phyloP scores from a whole-genome alignment of 2,797 vertebrate genomes.

The Pampus argenteus region DNA sequence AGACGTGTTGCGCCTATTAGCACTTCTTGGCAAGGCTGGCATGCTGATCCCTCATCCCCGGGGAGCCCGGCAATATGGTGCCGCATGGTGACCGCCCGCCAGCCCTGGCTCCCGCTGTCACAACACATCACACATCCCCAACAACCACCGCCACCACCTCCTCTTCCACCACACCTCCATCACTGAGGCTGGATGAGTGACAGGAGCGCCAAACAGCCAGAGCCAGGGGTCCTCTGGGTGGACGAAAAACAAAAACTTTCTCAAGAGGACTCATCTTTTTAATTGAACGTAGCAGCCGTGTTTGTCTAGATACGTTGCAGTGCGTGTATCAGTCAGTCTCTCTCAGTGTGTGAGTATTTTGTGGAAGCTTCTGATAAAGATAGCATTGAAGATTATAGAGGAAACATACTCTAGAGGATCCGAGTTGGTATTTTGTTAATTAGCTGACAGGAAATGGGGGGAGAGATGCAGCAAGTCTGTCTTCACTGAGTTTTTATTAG shows the following conservation, averaged over 20 bases:
- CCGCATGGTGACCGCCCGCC: slow-evolving; percentile 83
- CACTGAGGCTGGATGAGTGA: slow-evolving; percentile 61
- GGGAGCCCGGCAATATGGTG: slow-evolving; percentile 90
- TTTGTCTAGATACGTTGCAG: background rate
- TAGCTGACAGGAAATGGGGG: background rate
- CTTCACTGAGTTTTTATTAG: background rate
- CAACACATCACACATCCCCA: slow-evolving; percentile 84
- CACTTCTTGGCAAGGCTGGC: slow-evolving; percentile 89
- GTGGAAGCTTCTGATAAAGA: background rate
- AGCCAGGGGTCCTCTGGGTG: slow-evolving; percentile 46
- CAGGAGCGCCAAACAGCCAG: slow-evolving; percentile 46
- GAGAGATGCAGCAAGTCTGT: background rate
- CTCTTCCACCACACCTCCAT: slow-evolving; percentile 70
- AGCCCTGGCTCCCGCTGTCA: slow-evolving; percentile 86
- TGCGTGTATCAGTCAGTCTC: background rate
- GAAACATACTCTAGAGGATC: too few species aligned
- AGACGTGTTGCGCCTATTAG: slow-evolving; percentile 94
- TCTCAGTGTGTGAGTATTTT: too few species aligned
- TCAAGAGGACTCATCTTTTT: slow-evolving; percentile 22
- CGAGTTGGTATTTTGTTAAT: background rate
- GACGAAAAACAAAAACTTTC: slow-evolving; percentile 57
- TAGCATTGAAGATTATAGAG: background rate
- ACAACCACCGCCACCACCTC: slow-evolving; percentile 66
- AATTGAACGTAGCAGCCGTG: background rate
- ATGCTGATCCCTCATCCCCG: slow-evolving; percentile 86